phyloP scores from a whole-genome alignment of 2,113 vertebrate genomes.

The Plecotus auritus region DNA sequence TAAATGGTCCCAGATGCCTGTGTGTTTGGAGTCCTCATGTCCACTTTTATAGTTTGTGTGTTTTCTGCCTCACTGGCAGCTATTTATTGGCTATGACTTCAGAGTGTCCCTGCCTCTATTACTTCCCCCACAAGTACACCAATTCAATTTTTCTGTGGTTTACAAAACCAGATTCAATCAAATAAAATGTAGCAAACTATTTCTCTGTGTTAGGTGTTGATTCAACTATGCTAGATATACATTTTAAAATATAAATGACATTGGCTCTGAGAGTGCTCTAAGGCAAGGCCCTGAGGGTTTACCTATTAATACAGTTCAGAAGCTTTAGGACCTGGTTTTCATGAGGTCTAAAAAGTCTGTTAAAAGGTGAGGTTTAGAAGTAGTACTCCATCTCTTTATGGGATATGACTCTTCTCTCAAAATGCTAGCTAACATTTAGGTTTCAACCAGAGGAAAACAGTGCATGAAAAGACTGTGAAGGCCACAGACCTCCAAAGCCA shows the following conservation, averaged over 20 bases:
- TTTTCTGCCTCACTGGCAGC: neutral
- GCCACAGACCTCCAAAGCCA: neutral
- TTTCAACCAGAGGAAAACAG: neutral
- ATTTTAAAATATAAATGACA: neutral
- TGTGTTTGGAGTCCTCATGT: neutral
- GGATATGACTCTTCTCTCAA: neutral
- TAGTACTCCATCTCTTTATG: neutral
- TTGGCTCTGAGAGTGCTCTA: neutral
- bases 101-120: neutral
- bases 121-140: neutral
- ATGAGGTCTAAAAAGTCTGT: neutral
- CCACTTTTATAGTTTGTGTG: neutral
- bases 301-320: neutral
- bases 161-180: conserved; percentile 1
- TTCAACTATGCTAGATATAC: neutral
- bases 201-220: conserved; percentile 13
- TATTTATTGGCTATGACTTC: neutral
- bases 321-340: neutral
- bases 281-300: neutral
- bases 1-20: neutral
- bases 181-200: neutral
- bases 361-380: neutral
- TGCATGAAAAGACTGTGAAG: neutral
- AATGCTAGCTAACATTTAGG: neutral
- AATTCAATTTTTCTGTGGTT: conserved; percentile 1